phyloP scores from a whole-genome alignment of 2,888 invertebrate species.

The Catotricha subobsoleta region DNA sequence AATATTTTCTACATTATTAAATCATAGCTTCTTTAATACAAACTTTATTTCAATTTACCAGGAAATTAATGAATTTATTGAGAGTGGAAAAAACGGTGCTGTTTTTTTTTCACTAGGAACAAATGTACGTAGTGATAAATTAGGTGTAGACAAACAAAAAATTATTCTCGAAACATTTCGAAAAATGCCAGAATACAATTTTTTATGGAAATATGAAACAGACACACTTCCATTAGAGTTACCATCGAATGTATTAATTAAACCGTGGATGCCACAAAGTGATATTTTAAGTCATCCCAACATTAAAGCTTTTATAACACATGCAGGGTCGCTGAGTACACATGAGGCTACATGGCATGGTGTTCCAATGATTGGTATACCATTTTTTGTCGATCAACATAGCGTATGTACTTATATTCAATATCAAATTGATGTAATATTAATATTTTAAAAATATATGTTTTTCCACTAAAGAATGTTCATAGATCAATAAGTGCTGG shows the following conservation, averaged over 20 bases:
- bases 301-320: conserved; percentile 19
- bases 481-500: conserved; percentile 10
- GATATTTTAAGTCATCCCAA: conserved; percentile 27
- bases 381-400: conserved; percentile 20
- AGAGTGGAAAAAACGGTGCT: conserved; percentile 19
- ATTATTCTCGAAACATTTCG: conserved; percentile 17
- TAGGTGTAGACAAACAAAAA: conserved; percentile 12
- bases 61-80: conserved; percentile 18
- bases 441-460: neutral
- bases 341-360: conserved; percentile 21
- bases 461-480: conserved; percentile 7
- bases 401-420: conserved; percentile 8
- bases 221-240: conserved; percentile 14
- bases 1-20: neutral
- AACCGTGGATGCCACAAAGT: conserved; percentile 33
- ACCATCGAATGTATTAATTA: conserved; percentile 29
- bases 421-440: neutral
- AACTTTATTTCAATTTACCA: conserved; percentile 11
- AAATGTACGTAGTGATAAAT: conserved; percentile 15
- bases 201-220: conserved; percentile 25
- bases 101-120: conserved; percentile 23
- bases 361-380: conserved; percentile 21
- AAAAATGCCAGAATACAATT: conserved; percentile 19
- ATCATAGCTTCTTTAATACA: neutral
- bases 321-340: conserved; percentile 20